phyloP scores from a whole-genome alignment of 64 coral and sea anemone genomes.

The Cladopsammia gracilis region DNA sequence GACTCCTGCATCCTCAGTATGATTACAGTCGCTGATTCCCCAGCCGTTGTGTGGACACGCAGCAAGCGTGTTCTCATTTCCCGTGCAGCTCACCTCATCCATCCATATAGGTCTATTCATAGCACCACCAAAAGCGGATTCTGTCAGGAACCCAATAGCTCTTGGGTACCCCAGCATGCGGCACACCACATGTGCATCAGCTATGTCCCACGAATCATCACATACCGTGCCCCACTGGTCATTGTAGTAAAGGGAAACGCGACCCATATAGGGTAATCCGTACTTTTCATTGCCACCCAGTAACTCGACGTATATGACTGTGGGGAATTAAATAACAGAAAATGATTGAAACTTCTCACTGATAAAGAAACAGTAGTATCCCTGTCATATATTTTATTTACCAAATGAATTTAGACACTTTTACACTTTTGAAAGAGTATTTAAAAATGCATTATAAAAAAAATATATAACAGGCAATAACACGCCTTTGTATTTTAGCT shows the following conservation, averaged over 20 bases:
- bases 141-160: neutral
- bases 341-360: neutral
- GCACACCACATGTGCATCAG: conserved; percentile 36
- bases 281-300: neutral
- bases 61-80: conserved; percentile 13
- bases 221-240: conserved; percentile 40
- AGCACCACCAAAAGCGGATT: neutral
- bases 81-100: conserved; percentile 34
- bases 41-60: conserved; percentile 27
- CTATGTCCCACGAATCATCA: conserved; percentile 30
- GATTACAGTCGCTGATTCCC: conserved; percentile 26
- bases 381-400: too few relatives aligned
- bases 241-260: conserved; percentile 14
- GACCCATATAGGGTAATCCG: neutral
- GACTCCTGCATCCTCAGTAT: conserved; percentile 9
- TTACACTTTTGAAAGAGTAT: too few relatives aligned
- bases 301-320: conserved; percentile 32
- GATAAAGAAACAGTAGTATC: too few relatives aligned
- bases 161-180: conserved; percentile 35
- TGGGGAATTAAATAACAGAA: neutral
- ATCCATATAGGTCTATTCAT: conserved; percentile 7
- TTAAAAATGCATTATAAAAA: too few relatives aligned
- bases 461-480: too few relatives aligned
- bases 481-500: too few relatives aligned
- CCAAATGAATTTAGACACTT: too few relatives aligned